A percentile compares a stretch with the other conserved stretches of the same genome.
phyloP scores from a whole-genome alignment of 64 coral and sea anemone genomes.

The Dendronephthya gigantea region DNA sequence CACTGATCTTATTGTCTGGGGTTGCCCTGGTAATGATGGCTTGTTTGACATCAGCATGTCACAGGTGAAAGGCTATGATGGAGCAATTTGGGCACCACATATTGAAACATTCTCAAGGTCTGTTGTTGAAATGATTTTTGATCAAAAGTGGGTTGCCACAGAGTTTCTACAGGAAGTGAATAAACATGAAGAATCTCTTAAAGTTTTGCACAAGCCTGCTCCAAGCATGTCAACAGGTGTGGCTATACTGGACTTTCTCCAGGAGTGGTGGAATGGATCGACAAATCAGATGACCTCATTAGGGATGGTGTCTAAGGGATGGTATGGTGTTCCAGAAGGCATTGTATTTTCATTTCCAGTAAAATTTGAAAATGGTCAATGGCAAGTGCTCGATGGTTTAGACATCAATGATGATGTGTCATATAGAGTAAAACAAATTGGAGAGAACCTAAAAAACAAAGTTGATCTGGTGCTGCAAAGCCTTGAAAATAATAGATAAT shows the following conservation, averaged over 20 bases:
- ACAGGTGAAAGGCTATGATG: constrained; percentile 83
- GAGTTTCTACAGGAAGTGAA: constrained; percentile 66
- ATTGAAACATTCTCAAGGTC: constrained; percentile 59
- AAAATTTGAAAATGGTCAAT: constrained; percentile 61
- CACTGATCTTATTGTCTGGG: constrained; percentile 88
- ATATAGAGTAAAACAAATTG: not conserved
- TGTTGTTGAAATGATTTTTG: constrained; percentile 93
- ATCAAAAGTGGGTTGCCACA: constrained; percentile 74
- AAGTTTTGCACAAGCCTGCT: constrained; percentile 6
- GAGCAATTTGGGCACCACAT: constrained; percentile 96
- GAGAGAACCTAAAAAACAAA: not conserved
- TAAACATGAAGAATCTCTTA: constrained; percentile 39
- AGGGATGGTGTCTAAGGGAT: constrained; percentile 69
- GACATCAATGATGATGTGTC: constrained; percentile 32
- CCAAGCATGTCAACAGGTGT: constrained; percentile 54
- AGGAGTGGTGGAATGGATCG: constrained; percentile 50
- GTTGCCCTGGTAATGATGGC: constrained; percentile 48
- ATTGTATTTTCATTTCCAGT: constrained; percentile 89
- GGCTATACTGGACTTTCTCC: constrained; percentile 48
- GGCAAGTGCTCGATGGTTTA: constrained; percentile 74
- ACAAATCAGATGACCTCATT: constrained; percentile 61
- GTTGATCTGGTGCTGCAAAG: not conserved
- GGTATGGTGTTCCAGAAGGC: constrained; percentile 78
- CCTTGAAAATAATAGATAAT: too few species aligned
- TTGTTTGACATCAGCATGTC: constrained; percentile 50